phyloP scores from a whole-genome alignment of 2,797 vertebrate species.

The Carcharodon carcharias region DNA sequence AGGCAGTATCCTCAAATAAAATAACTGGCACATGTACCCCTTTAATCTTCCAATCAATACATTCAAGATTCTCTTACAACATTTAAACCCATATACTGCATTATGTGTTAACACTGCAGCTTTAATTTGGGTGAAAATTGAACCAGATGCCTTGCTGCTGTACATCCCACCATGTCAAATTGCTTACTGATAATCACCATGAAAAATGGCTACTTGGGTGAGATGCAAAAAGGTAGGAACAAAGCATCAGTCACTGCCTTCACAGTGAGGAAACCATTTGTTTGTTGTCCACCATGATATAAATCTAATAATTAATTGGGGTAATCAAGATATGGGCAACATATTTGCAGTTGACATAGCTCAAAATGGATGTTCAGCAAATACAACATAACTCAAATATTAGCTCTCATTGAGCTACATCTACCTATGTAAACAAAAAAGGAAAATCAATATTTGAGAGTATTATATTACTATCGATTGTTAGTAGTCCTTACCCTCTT shows the following conservation, averaged over 20 bases:
- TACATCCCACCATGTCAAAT: background rate
- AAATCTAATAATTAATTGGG: background rate
- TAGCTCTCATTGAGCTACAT: background rate
- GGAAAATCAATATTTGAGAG: background rate
- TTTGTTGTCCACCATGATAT: background rate
- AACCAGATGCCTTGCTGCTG: background rate
- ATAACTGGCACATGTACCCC: background rate
- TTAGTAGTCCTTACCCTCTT: constrained; percentile 74
- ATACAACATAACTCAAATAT: background rate
- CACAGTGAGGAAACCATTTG: background rate
- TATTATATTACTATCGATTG: background rate
- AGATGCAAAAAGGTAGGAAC: background rate
- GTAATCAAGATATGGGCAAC: background rate
- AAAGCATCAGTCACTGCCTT: background rate
- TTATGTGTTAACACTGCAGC: too few relatives aligned
- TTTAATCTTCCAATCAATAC: background rate
- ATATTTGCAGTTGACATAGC: background rate
- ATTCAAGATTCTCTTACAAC: background rate
- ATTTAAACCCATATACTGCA: background rate
- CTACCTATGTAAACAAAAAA: background rate
- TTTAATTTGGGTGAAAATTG: background rate
- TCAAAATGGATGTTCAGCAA: background rate
- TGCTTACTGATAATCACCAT: background rate
- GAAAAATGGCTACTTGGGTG: background rate
- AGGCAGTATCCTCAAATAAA: background rate